Percentiles rank a stretch among this genome's conserved stretches.
These are phyloP conservation scores for Pachycephus smyrnensis DNA, from an alignment of 2,888 invertebrate genomes.

Conservation along the genomic window DNA sequence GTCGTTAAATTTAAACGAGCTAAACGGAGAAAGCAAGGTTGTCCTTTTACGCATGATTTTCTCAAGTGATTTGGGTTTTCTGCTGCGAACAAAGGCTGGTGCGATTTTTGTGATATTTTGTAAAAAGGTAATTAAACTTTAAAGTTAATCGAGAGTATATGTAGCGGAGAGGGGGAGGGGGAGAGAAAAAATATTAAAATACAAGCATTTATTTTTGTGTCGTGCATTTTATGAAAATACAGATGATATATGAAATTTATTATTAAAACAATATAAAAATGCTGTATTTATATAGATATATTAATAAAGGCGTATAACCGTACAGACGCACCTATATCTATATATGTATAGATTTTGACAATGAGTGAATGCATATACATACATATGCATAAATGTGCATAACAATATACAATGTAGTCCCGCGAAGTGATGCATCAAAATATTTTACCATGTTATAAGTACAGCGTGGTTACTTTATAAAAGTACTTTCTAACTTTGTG, in stretches of 20 bases:
- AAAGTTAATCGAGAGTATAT: constrained; percentile 39
- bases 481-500: neutral
- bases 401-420: neutral
- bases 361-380: constrained; percentile 39
- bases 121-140: constrained; percentile 48
- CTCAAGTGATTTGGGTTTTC: constrained; percentile 45
- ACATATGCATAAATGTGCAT: constrained; percentile 35
- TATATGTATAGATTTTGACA: constrained; percentile 19
- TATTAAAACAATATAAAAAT: constrained; percentile 44
- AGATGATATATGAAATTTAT: constrained; percentile 41
- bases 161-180: constrained; percentile 18
- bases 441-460: neutral
- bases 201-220: constrained; percentile 68
- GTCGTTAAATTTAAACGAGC: constrained; percentile 5
- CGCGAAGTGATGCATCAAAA: neutral
- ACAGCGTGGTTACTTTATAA: neutral
- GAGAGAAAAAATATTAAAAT: constrained; percentile 44
- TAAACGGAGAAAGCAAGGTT: constrained; percentile 1
- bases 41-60: constrained; percentile 30
- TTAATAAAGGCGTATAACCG: constrained; percentile 3
- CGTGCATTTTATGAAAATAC: constrained; percentile 62
- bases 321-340: constrained; percentile 26
- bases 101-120: constrained; percentile 66
- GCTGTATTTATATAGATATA: constrained; percentile 27
- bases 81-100: constrained; percentile 63